phyloP scores from a whole-genome alignment of 1,140 invertebrate species.

The Heliconius himera region DNA sequence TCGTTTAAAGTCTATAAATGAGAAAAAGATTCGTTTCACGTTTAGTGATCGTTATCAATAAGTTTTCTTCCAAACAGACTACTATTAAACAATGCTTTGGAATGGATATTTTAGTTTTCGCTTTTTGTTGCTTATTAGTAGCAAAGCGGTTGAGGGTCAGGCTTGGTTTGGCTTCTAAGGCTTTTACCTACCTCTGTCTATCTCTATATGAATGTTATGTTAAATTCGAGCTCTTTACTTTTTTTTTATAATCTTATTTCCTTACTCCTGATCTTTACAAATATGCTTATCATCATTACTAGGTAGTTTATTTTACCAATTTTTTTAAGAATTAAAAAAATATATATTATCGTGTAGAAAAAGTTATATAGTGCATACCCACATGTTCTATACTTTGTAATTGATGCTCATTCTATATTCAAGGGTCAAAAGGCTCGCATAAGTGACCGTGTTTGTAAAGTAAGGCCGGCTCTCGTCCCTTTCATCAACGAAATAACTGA shows the following conservation, averaged over 20 bases:
- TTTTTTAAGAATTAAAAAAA: too few species aligned
- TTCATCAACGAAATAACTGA: slow-evolving; percentile 30
- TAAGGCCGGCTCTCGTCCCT: slow-evolving; percentile 36
- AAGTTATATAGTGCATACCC: background rate
- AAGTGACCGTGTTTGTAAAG: slow-evolving; percentile 48
- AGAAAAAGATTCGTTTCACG: background rate
- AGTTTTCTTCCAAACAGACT: background rate
- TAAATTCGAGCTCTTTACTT: too few species aligned
- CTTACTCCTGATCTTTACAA: too few species aligned
- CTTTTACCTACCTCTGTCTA: too few species aligned
- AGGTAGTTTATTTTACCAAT: too few species aligned
- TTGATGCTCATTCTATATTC: slow-evolving; percentile 50
- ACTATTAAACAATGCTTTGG: background rate
- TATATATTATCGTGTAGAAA: too few species aligned
- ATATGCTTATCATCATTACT: too few species aligned
- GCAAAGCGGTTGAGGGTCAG: background rate
- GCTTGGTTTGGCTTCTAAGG: too few species aligned
- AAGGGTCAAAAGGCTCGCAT: slow-evolving; percentile 50
- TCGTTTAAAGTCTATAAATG: background rate
- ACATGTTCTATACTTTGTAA: slow-evolving; percentile 33
- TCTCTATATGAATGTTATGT: too few species aligned
- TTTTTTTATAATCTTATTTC: too few species aligned
- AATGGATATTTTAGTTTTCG: background rate
- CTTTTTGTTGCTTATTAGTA: background rate
- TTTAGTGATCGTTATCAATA: slow-evolving; percentile 2